These are phyloP conservation scores for Chlorocebus sabaeus DNA, from an alignment of 2,113 vertebrate genomes.

Conservation along the genomic window DNA sequence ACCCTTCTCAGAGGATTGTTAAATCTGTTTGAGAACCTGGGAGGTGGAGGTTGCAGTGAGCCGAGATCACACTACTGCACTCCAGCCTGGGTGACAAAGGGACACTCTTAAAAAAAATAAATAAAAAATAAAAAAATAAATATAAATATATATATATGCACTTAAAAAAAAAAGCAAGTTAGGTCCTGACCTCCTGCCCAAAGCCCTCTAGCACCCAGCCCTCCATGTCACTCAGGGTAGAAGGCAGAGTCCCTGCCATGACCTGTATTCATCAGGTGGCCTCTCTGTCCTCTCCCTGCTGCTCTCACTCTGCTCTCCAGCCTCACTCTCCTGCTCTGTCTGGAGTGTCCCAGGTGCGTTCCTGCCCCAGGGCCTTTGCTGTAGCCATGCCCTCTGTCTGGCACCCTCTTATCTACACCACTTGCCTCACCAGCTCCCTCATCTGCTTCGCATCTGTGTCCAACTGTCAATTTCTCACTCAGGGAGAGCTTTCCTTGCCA, in stretches of 20 bases:
- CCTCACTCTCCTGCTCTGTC: neutral
- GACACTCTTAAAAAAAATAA: too few species aligned
- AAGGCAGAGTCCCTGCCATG: too few species aligned
- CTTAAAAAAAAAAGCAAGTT: neutral
- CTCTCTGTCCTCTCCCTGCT: neutral
- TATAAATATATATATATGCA: too few species aligned
- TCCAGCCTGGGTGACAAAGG: too few species aligned
- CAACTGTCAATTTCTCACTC: neutral
- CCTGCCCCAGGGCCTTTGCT: neutral
- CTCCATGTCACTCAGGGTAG: neutral
- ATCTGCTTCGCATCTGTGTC: neutral
- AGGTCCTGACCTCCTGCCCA: neutral
- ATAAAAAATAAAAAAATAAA: too few species aligned
- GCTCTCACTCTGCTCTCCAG: neutral
- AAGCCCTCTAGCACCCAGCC: neutral
- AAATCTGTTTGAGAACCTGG: too few species aligned
- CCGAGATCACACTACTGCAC: too few species aligned
- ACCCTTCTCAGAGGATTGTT: too few species aligned
- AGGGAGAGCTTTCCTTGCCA: neutral
- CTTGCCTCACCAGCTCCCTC: neutral
- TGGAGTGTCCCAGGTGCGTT: accelerated
- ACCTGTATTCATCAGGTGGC: accelerated
- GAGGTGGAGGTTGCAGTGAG: too few species aligned
- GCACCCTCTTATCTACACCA: neutral
- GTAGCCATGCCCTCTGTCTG: neutral